Base-by-base conservation (phyloP, 53 echinoderm and acorn worm species). In the Apostichopus leukothele region DNA sequence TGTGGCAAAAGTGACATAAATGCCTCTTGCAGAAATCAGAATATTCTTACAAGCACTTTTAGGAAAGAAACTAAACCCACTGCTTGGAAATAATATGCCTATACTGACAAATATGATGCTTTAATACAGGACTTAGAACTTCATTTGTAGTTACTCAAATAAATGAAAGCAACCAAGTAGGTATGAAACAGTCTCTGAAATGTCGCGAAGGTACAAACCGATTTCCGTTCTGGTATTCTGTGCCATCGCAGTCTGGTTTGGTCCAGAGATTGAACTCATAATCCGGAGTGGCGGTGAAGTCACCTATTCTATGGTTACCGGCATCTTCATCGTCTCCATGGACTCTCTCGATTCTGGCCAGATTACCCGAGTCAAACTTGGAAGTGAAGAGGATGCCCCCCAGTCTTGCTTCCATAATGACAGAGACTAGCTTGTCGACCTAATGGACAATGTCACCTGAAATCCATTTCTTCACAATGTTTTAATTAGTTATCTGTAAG, bases 241-340 rank as follows among this genome's bases (percentile, higher is more conserved):
- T 97, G 22, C 98, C 98, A 13, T 89, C 96, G 75, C 98, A 98
- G 75, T 98, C 98, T 10, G 95, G 98, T 73, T 91, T 96, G 73
- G 98, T 98, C 98, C 98, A 98, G 50, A 98, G 86, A 88, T 98
- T 96, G 75, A 94, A 98, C 76, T 98, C 98, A 76, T 90, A 96
- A 90, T 98, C 96, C 1, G 96, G 95, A 6, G 71, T 60, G 22
- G 92, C 85, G 51, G 89, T 74, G 9, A 91, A 20, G 71, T 98
- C 98, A 8, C 96, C 96, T 26, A 98, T 90, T 71, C 98, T 77
- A 50, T 89, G 90, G 9, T 66, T 25, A 39, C 59, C 90, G 3
- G 89, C 77, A 27, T 91, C 95, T 0, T 98, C 98, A 20, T 92
- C 96, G 75, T 94, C 98, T 5, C 78, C 57, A 60, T 26, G 59